Base-by-base conservation (phyloP, 2,113 vertebrate species). In the Salvelinus fontinalis region DNA sequence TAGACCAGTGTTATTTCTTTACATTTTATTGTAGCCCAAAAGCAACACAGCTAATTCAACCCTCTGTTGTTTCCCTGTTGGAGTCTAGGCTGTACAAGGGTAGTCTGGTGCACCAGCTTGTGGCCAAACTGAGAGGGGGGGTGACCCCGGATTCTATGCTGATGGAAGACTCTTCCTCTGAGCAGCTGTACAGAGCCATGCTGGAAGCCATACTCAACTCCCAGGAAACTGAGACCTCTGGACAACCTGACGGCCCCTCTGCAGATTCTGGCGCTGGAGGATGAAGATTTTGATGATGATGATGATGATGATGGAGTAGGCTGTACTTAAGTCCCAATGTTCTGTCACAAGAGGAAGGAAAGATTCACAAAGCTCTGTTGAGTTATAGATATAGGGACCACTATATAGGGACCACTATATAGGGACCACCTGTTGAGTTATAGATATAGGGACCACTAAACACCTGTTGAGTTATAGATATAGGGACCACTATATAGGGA, bases 61-160 rank as follows among this genome's bases (percentile, higher is more conserved):
- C 34, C 1, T 66, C 22, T 66, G 22, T 66, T 66, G 16, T n/a
- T 12, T 62, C 8, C 9, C 22, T 12, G 5, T 24, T 64, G 44
- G 22, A 59, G 18, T 2, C 29, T 87, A 97, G 97, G 81, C 76
- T 96, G 75, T 97, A 93, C 66, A 90, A 73, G 20, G 95, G 96
- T 20, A 92, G 84, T 49, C 70, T 95, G 71, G 90, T 95, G 20
- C 95, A 97, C 29, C 82, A 87, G 14, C 76, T 94, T 0, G 87
- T 85, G 77, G 86, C 34, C n/a, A 84, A 83, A 48, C 89, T 96
- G 70, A 91, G 81, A 29, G 71, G 84, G 0, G 70, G 79, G 2
- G 12, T 77, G 51, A 79, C 67, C 2, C 75, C 82, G 49, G 92
- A 93, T 72, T 78, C 67, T 3, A 62, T 95, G 4, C 90, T 95